Conservation (phyloP, 2,113 vertebrate species). For the Oreochromis spilurus region DNA sequence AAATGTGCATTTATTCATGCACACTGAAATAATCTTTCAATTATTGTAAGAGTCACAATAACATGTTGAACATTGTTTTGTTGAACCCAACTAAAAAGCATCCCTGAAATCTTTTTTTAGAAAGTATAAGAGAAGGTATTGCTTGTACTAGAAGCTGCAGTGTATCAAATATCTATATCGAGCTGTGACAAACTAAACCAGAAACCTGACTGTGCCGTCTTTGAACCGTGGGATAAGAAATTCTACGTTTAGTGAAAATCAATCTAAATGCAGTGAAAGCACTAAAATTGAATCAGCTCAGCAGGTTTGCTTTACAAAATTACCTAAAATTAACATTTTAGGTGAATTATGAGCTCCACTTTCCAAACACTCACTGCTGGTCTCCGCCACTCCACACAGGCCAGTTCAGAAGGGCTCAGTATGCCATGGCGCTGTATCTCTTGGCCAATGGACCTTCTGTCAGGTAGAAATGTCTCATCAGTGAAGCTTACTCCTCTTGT, state of each 20-base stretch:
- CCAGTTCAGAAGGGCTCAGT: not conserved
- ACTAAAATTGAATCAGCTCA: not conserved
- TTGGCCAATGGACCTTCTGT: slow-evolving; percentile 56
- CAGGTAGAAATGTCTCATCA: slow-evolving; percentile 67
- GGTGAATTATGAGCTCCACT: not conserved
- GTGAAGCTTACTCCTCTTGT: slow-evolving; percentile 14
- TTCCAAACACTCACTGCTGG: slow-evolving; percentile 23
- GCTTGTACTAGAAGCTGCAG: not conserved
- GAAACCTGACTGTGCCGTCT: fast-evolving
- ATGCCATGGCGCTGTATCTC: not conserved
- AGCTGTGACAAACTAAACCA: not conserved
- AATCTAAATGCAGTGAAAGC: not conserved
- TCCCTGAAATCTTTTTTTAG: not conserved
- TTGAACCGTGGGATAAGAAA: not conserved
- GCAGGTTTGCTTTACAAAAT: not conserved
- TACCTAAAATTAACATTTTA: not conserved
- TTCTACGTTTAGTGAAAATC: fast-evolving
- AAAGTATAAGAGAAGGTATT: not conserved
- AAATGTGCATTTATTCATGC: not conserved
- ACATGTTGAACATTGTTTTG: fast-evolving
- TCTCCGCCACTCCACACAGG: slow-evolving; percentile 33
- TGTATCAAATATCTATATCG: not conserved
- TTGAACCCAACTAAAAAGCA: not conserved
- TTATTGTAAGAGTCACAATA: not conserved
- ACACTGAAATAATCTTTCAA: not conserved